These are phyloP conservation scores for Sycophila sp. DNA, from an alignment of 1,140 invertebrate species.

Conservation along the genomic window DNA sequence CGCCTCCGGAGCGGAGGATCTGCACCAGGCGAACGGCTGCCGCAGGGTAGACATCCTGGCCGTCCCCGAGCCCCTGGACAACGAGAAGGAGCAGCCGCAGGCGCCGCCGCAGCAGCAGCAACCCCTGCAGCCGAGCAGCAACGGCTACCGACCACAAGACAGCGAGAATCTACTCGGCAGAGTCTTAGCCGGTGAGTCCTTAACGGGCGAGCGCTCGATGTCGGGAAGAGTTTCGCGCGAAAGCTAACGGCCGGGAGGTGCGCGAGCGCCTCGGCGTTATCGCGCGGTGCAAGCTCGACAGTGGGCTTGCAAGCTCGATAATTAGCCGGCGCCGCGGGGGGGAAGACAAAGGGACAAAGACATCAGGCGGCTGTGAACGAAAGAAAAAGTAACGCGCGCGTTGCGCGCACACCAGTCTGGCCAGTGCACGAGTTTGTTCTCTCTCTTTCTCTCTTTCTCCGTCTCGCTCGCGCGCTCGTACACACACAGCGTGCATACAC, in stretches of 20 bases:
- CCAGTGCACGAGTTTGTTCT: no score
- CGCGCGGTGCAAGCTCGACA: no score
- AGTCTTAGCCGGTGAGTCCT: constrained; percentile 65
- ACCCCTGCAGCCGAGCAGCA: background rate
- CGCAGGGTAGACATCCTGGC: constrained; percentile 55
- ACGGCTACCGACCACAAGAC: constrained; percentile 2
- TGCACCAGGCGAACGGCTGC: constrained; percentile 40
- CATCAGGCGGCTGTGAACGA: background rate
- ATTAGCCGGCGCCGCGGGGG: no score
- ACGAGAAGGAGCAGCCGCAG: constrained; percentile 53
- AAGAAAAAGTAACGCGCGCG: background rate
- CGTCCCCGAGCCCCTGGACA: constrained; percentile 52
- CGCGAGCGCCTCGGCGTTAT: no score
- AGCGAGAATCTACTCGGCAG: constrained; percentile 65
- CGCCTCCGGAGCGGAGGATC: constrained; percentile 54
- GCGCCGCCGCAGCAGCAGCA: constrained; percentile 31
- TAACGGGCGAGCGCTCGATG: background rate
- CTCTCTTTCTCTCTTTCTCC: background rate
- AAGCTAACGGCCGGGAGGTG: no score
- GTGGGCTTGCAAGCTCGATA: no score
- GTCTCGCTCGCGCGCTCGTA: background rate
- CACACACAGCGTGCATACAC: background rate
- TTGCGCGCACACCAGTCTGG: no score
- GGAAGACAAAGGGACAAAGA: no score
- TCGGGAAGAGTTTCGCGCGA: background rate